Conservation (phyloP, 2,888 invertebrate genomes). For the Spilosoma lubricipeda region DNA sequence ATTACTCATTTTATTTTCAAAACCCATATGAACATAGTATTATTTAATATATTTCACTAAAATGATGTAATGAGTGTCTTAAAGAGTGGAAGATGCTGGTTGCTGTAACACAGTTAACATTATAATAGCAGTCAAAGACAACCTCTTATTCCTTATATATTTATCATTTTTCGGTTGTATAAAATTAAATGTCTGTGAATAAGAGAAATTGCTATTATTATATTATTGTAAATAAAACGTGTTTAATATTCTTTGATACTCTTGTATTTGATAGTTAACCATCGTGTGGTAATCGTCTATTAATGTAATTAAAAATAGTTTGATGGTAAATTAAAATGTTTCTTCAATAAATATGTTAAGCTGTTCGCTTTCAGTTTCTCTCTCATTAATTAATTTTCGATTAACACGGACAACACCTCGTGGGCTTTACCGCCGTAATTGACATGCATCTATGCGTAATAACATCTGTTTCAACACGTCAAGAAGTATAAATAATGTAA, state of each 20-base stretch:
- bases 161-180: no score
- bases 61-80: no score
- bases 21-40: neutral
- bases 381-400: constrained; percentile 29
- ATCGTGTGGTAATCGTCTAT: constrained; percentile 24
- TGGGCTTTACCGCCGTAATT: constrained; percentile 15
- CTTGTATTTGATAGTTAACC: constrained; percentile 15
- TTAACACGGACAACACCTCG: constrained; percentile 16
- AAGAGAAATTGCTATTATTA: no score
- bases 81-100: no score
- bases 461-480: constrained; percentile 10
- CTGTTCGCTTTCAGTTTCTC: constrained; percentile 34
- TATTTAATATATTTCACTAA: no score
- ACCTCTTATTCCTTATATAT: no score
- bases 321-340: constrained; percentile 52
- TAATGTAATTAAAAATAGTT: constrained; percentile 52
- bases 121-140: no score
- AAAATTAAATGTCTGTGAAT: no score
- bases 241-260: neutral
- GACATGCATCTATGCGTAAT: neutral
- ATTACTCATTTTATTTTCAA: neutral
- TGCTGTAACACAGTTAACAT: no score
- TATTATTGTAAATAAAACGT: no score
- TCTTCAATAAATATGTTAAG: constrained; percentile 41
- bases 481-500: neutral